Base-by-base conservation (phyloP, 30 jellyfish, hydroid and myxozoan species). In the Sanderia malayensis region DNA sequence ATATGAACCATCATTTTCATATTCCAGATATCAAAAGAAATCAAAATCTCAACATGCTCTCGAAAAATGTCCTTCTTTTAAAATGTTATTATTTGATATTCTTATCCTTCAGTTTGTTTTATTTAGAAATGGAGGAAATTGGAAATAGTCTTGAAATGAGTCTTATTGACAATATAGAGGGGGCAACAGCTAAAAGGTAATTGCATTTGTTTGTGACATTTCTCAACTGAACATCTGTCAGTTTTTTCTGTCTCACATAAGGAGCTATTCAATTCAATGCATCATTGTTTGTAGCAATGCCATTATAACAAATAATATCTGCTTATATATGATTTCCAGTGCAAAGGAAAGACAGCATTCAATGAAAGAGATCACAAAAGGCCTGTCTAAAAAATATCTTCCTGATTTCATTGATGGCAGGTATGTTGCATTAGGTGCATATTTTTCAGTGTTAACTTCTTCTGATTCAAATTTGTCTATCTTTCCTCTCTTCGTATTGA, bases 341-440 rank as follows among this genome's bases (percentile, higher is more conserved):
- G 94, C 96, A 41, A 87, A 80, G 23, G 81, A 55, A 45, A 74
- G 96, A 44, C 94, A 87, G 33, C 29, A 72, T 19, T 71, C 87
- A 1, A 71, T 87, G 47, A 44, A 69, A 44, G 94, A 87, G 49
- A 31, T 87, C 34, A 63, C 34, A 53, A 87, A 67, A 52, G 89
- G 73, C 4, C 31, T 87, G 18, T 72, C 86, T 61, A 72, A 73
- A 64, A 87, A 78, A 67, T 81, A 57, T 32, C 17, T 73, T n/a
- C 69, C 76, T 37, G 96, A 87, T 23, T 79, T 87, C 61, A 47
- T 87, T 18, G 58, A 71, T 34, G 66, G 65, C 24, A 87, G 96
- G 96, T 87, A 31, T 25, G 89, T 32, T 18, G 0, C 46, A 31
- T 6, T n/a, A n/a, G n/a, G n/a, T n/a, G n/a, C n/a, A n/a, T n/a